Conservation (phyloP, 37 sponge, comb jelly and placozoan genomes). For the Tethya wilhelma region DNA sequence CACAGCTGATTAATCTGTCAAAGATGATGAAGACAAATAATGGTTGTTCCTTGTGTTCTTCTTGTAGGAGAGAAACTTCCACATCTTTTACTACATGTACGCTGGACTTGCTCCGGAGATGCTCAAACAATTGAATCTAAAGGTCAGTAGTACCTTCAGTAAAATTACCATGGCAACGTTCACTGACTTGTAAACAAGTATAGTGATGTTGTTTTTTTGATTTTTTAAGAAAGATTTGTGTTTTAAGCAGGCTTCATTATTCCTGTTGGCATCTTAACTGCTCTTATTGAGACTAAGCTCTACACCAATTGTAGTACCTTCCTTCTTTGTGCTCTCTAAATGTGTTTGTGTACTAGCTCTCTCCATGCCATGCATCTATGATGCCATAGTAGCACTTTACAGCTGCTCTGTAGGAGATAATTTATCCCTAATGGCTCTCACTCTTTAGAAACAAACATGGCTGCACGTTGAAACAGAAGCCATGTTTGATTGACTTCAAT, state of each 20-base stretch:
- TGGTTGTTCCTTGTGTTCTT: neutral
- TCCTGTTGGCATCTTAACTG: neutral
- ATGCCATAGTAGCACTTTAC: too few species aligned
- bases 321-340: neutral
- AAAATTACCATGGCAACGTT: neutral
- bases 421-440: too few species aligned
- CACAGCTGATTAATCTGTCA: neutral
- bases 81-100: slow-evolving; percentile 85
- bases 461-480: too few species aligned
- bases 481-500: too few species aligned
- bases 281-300: neutral
- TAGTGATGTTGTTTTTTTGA: too few species aligned
- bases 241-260: neutral
- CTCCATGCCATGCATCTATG: too few species aligned
- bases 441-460: too few species aligned
- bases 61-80: slow-evolving; percentile 75
- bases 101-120: slow-evolving; percentile 58
- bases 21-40: neutral
- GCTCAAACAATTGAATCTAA: slow-evolving; percentile 31
- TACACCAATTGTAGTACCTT: neutral
- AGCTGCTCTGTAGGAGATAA: too few species aligned
- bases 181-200: neutral
- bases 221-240: neutral
- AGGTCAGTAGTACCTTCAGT: slow-evolving; percentile 20
- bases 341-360: too few species aligned